Percentiles rank a stretch among this genome's conserved stretches.
Conservation (phyloP, 2,888 invertebrate species). For the Hydrotaea cyrtoneurina region DNA sequence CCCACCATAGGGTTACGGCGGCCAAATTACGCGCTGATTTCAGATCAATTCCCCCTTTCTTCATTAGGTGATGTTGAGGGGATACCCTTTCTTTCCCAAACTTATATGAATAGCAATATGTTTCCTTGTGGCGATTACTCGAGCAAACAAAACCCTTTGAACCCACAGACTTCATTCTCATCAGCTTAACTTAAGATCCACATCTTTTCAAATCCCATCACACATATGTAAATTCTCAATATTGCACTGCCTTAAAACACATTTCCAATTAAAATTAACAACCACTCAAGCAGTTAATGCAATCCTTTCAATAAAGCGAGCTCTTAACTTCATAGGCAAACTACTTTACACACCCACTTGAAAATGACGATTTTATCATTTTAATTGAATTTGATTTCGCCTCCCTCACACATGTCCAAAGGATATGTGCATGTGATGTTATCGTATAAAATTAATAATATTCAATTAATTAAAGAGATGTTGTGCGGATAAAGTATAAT, state of each 20-base stretch:
- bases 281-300: constrained; percentile 20
- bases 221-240: too few relatives aligned
- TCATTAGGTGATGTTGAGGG: too few relatives aligned
- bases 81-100: too few relatives aligned
- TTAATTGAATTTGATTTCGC: constrained; percentile 52
- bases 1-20: too few relatives aligned
- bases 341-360: not conserved
- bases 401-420: not conserved
- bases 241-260: constrained; percentile 1
- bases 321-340: not conserved
- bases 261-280: constrained; percentile 41
- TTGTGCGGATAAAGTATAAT: not conserved
- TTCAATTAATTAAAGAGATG: not conserved
- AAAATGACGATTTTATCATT: constrained; percentile 48
- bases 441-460: not conserved
- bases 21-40: too few relatives aligned
- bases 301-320: not conserved
- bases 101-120: too few relatives aligned
- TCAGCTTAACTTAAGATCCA: too few relatives aligned
- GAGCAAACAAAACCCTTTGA: not conserved
- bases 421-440: not conserved
- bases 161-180: too few relatives aligned
- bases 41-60: too few relatives aligned
- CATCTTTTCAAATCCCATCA: too few relatives aligned
- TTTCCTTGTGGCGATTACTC: too few relatives aligned